phyloP scores from a whole-genome alignment of 2,113 vertebrate genomes.

The Acanthisitta chloris region DNA sequence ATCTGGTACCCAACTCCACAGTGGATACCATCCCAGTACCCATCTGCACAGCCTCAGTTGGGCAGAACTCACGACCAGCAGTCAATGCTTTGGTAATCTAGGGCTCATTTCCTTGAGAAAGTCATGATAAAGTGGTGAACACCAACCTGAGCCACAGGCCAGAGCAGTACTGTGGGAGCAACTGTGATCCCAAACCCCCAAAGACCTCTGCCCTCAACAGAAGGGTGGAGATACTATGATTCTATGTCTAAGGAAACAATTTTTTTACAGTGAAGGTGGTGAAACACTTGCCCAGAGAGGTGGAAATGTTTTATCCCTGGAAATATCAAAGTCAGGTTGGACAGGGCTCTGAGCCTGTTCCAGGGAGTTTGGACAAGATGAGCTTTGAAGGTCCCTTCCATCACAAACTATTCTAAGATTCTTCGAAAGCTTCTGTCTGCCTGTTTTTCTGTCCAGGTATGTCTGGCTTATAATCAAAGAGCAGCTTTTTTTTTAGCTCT shows the following conservation, averaged over 20 bases:
- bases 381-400: not conserved
- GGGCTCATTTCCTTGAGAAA: not conserved
- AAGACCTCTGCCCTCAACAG: accelerated
- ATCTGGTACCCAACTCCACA: not conserved
- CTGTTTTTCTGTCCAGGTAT: not conserved
- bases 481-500: not conserved
- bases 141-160: not conserved
- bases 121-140: not conserved
- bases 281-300: too few species aligned
- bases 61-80: not conserved
- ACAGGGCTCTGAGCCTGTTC: too few species aligned
- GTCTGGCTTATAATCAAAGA: not conserved
- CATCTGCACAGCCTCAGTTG: not conserved
- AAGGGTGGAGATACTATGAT: too few species aligned
- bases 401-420: not conserved
- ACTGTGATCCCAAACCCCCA: not conserved
- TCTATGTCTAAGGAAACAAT: too few species aligned
- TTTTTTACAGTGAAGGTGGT: too few species aligned
- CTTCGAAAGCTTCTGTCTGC: not conserved
- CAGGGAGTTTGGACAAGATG: too few species aligned
- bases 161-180: not conserved
- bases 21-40: not conserved
- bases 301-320: too few species aligned
- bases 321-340: too few species aligned
- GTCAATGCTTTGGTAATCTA: not conserved